These are phyloP conservation scores for Clanis bilineata DNA, from an alignment of 2,888 invertebrate species.

Conservation along the genomic window DNA sequence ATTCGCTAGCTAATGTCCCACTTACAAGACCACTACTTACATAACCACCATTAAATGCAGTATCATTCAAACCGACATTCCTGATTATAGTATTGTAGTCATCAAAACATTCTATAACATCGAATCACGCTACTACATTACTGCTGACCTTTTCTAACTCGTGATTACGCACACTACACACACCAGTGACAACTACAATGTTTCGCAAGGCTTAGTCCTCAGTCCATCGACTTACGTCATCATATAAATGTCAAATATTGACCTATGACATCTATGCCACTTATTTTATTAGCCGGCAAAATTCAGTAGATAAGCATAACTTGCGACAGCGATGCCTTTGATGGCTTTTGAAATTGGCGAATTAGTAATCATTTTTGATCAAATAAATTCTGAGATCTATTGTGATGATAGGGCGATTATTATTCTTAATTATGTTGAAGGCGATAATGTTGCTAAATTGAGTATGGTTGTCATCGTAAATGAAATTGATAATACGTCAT, in stretches of 20 bases:
- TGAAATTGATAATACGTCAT: not conserved
- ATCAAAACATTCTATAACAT: constrained; percentile 49
- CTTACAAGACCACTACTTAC: not conserved
- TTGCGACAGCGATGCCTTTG: not conserved
- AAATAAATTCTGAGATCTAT: not conserved
- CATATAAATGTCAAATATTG: constrained; percentile 75
- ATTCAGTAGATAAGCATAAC: not conserved
- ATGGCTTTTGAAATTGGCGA: not conserved
- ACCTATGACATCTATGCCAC: constrained; percentile 66
- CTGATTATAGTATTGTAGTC: constrained; percentile 39
- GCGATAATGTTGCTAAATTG: not conserved
- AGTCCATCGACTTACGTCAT: constrained; percentile 54
- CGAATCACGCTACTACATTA: constrained; percentile 47
- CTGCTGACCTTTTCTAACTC: constrained; percentile 56
- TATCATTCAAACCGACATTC: constrained; percentile 22
- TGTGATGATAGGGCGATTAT: not conserved
- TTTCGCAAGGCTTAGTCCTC: constrained; percentile 54
- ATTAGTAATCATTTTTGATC: not conserved
- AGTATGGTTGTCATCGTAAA: not conserved
- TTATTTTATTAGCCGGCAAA: constrained; percentile 39
- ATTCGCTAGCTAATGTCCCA: not conserved
- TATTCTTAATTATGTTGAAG: not conserved
- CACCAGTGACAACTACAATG: constrained; percentile 56
- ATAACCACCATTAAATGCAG: not conserved
- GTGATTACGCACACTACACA: constrained; percentile 59